Conservation (phyloP, 2,113 vertebrate genomes). For the Oostethus manadensis region DNA sequence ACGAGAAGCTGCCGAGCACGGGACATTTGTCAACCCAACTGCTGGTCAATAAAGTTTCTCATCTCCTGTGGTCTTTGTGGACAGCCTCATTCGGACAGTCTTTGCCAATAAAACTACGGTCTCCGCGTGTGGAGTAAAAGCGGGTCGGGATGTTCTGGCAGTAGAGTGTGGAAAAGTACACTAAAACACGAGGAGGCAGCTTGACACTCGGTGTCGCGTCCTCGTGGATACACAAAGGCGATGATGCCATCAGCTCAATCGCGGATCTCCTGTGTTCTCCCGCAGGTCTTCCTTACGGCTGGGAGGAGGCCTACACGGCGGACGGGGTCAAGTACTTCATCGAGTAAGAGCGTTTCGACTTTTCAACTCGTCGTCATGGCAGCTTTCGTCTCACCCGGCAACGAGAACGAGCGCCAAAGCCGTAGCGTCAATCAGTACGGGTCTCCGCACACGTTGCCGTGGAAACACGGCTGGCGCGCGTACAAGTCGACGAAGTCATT, state of each 20-base stretch:
- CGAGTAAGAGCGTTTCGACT: constrained; percentile 79
- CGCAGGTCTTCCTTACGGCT: constrained; percentile 84
- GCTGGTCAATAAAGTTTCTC: neutral
- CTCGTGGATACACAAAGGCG: neutral
- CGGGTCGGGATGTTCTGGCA: no score
- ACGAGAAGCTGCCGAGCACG: neutral
- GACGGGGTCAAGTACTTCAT: constrained; percentile 90
- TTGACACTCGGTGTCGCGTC: neutral
- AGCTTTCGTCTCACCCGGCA: neutral
- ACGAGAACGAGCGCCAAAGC: neutral
- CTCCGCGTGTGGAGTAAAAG: no score
- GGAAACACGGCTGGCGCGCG: no score
- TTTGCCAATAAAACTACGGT: neutral
- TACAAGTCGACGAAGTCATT: no score
- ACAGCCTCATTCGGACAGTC: neutral
- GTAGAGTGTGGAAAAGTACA: constrained; percentile 14
- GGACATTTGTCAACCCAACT: neutral
- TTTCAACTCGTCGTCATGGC: no score
- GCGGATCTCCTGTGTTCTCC: constrained; percentile 8
- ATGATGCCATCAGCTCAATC: no score
- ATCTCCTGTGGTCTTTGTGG: neutral
- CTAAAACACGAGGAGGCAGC: neutral
- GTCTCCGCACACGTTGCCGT: no score
- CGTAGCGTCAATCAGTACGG: neutral
- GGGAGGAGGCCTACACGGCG: constrained; percentile 87